phyloP scores from a whole-genome alignment of 2,113 vertebrate species.

The Nanorana parkeri region DNA sequence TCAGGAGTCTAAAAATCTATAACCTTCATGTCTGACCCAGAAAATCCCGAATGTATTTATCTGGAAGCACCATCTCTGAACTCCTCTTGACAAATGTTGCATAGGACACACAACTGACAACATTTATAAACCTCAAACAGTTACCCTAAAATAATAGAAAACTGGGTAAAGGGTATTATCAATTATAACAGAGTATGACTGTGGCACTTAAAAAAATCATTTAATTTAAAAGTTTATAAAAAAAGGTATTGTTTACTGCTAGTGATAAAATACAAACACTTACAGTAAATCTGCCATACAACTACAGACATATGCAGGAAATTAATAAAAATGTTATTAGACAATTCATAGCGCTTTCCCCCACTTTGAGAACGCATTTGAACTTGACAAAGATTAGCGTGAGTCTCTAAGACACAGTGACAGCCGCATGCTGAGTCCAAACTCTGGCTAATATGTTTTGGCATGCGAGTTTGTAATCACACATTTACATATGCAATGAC shows the following conservation, averaged over 20 bases:
- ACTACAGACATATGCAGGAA: constrained; percentile 39
- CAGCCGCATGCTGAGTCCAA: constrained; percentile 98
- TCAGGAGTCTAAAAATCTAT: neutral
- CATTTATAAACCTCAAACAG: too few species aligned
- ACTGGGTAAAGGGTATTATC: too few species aligned
- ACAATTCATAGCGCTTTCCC: constrained; percentile 35
- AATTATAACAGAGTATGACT: too few species aligned
- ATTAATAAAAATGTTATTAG: constrained; percentile 30
- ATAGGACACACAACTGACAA: too few species aligned
- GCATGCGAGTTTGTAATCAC: constrained; percentile 98
- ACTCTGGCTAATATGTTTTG: constrained; percentile 98
- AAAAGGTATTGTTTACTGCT: neutral
- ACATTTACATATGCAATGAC: constrained; percentile 99
- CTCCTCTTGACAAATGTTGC: neutral
- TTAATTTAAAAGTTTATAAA: neutral
- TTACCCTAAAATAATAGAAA: too few species aligned
- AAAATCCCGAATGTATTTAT: neutral
- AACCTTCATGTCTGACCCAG: too few species aligned
- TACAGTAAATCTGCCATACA: neutral
- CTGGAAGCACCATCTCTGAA: neutral
- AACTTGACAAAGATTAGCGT: constrained; percentile 94
- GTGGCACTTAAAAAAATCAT: too few species aligned
- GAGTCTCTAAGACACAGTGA: constrained; percentile 92
- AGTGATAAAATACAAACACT: neutral
- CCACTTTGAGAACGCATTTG: constrained; percentile 66